Evolutionary conservation across 1,140 invertebrate species (phyloP).

Genomic region (Calliphora vicina): DNA sequence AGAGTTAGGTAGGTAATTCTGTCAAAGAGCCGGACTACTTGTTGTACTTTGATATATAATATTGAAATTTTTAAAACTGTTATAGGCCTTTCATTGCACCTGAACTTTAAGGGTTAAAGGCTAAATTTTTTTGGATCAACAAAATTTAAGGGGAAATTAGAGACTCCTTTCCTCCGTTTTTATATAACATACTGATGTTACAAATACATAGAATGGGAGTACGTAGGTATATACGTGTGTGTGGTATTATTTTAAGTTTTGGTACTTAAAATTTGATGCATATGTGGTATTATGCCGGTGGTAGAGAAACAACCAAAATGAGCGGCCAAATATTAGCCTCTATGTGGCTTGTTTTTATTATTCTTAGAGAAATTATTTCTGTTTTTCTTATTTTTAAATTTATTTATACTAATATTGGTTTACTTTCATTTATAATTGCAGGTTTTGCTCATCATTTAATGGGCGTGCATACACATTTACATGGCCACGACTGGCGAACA

Average conservation of each 20-base stretch:
- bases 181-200: no score
- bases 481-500: slow-evolving; percentile 70
- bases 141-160: no score
- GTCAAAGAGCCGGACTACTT: no score
- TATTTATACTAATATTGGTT: neutral
- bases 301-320: slow-evolving; percentile 41
- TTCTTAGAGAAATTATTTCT: no score
- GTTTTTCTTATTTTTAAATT: neutral
- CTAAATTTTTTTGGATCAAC: no score
- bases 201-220: no score
- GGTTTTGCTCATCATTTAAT: slow-evolving; percentile 74
- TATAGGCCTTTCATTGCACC: no score
- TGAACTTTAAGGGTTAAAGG: no score
- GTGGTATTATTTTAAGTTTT: slow-evolving; percentile 20
- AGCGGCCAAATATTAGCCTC: slow-evolving; percentile 45
- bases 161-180: no score
- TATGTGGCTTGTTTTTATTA: neutral
- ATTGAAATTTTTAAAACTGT: no score
- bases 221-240: neutral
- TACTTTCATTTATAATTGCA: slow-evolving; percentile 55
- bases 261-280: neutral
- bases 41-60: no score
- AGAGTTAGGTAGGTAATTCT: no score
- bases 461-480: slow-evolving; percentile 66
- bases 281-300: slow-evolving; percentile 18